These are phyloP conservation scores for Hypsibius dujardini DNA, from an alignment of 1,140 invertebrate species.

Conservation along the genomic window DNA sequence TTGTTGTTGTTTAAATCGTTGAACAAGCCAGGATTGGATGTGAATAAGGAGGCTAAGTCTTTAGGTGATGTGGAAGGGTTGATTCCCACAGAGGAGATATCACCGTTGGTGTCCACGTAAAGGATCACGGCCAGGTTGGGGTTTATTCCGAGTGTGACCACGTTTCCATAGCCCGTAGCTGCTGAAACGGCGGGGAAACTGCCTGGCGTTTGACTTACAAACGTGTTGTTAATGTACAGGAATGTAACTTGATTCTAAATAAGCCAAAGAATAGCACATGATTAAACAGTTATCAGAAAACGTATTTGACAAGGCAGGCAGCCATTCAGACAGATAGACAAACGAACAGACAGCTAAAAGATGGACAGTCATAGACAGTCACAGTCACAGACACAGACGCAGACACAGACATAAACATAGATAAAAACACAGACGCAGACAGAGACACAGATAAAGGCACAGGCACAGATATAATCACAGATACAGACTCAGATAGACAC, in stretches of 20 bases:
- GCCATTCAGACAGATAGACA: too few species aligned
- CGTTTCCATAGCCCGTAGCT: neutral
- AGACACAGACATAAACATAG: too few species aligned
- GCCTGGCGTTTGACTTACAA: neutral
- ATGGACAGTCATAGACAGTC: too few species aligned
- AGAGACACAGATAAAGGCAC: too few species aligned
- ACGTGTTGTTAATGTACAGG: neutral
- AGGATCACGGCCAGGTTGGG: neutral
- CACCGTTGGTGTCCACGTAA: neutral
- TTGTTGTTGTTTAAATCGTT: neutral
- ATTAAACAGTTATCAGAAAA: too few species aligned
- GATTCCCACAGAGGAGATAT: neutral
- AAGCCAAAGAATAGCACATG: too few species aligned
- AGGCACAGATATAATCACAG: too few species aligned
- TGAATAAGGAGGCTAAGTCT: neutral
- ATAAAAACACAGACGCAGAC: too few species aligned
- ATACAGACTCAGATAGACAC: too few species aligned
- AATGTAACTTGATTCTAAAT: neutral
- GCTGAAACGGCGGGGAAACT: neutral
- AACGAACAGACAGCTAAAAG: too few species aligned
- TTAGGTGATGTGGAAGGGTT: neutral
- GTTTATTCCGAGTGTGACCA: neutral
- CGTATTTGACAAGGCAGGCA: too few species aligned
- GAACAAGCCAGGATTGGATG: neutral
- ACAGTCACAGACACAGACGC: too few species aligned